Conservation (phyloP, 2,113 vertebrate species). For the Charina bottae region DNA sequence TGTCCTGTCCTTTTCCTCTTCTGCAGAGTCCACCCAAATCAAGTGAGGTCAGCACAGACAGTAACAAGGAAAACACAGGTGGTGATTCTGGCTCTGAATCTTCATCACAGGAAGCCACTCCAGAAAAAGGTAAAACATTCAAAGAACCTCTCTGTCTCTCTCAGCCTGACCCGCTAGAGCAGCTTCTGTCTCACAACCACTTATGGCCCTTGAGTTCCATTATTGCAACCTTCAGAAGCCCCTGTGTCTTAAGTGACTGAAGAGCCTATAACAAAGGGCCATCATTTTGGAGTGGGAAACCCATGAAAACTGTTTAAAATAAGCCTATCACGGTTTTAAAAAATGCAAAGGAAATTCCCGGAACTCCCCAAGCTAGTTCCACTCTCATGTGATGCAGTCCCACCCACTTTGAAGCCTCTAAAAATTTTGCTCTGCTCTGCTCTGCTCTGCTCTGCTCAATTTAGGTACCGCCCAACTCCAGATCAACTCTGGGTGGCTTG, state of each 20-base stretch:
- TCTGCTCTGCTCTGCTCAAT: too few species aligned
- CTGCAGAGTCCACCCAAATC: slow-evolving; percentile 90
- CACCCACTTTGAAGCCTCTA: too few species aligned
- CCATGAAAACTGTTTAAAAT: background rate
- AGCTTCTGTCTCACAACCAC: background rate
- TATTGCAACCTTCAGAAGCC: background rate
- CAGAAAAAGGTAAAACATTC: slow-evolving; percentile 86
- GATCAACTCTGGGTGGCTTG: too few species aligned
- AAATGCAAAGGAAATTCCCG: too few species aligned
- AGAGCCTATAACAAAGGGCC: background rate
- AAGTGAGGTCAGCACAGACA: slow-evolving; percentile 79
- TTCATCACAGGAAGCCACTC: slow-evolving; percentile 87
- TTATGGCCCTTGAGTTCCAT: background rate
- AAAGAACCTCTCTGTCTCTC: background rate
- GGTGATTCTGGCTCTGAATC: slow-evolving; percentile 82
- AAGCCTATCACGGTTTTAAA: too few species aligned
- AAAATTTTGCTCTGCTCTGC: too few species aligned
- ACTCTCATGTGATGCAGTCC: too few species aligned
- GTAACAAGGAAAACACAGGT: slow-evolving; percentile 81
- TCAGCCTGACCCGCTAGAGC: background rate
- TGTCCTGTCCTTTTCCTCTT: background rate
- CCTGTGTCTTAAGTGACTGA: background rate
- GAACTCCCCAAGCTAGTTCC: too few species aligned
- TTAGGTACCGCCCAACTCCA: too few species aligned
- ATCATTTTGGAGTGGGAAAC: background rate